Evolutionary conservation across 2,888 invertebrate species (phyloP), one percentile per base, ranked within the genome.

Genomic region (Heliconius hortense): DNA sequence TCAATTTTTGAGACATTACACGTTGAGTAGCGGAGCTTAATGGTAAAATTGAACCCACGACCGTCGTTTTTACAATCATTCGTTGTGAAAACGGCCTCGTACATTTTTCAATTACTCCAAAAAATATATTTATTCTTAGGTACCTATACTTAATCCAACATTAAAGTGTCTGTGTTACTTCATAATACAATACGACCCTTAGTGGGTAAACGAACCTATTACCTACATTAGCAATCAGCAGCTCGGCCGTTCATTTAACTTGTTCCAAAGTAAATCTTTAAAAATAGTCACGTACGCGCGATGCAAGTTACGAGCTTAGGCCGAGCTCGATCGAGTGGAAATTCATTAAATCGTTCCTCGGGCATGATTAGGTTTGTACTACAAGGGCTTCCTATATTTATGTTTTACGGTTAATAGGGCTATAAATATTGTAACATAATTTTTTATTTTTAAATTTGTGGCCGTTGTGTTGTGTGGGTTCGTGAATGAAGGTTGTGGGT

Each of bases 311-410:
- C 69, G 73, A 72, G 73, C 73, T 76, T 76, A 76, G 69, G 73
- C 56, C 60, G 70, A 74, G 66, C 72, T 74, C 75, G 76, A 77
- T 77, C 70, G 77, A 63, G 68, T 74, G 74, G 79, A 79, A 77
- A 79, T 75, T 79, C 71, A 76, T 79, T 77, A 77, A 77, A 79
- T 77, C 77, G 79, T 59, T 75, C 28, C 74, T 67, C 62, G 74
- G 72, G 73, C 74, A 73, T 76, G 77, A 79, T 79, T 77, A 72
- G 74, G 62, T 76, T 75, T 72, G 74, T 73, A 76, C 72, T 76
- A 71, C 56, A 69, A 73, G 72, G 59, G 63, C 26, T 76, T 73
- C 56, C 63, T 56, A 35, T 56, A 69, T 48, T 28, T 68, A 66
- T 39, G 39, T 66, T 66, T 48, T 66, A 66, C 15, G 43, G 66